Conservation (phyloP, 2,888 invertebrate genomes). For the Drosophila buzzatii region DNA sequence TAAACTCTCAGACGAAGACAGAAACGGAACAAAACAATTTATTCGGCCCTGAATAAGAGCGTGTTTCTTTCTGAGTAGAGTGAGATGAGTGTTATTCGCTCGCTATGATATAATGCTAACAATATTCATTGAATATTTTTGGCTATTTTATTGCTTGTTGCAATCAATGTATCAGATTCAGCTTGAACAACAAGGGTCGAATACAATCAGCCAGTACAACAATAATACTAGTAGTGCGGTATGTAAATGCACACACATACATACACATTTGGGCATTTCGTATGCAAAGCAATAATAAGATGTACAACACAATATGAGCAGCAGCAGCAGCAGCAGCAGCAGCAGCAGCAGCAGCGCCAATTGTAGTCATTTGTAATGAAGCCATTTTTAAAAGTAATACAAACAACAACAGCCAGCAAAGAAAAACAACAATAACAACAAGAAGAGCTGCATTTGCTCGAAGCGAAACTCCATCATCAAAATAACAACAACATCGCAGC, state of each 20-base stretch:
- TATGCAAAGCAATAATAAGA: constrained; percentile 32
- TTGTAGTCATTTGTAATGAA: constrained; percentile 64
- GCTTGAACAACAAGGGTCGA: neutral
- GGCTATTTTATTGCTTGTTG: neutral
- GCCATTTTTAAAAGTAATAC: constrained; percentile 64
- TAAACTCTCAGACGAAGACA: too few relatives aligned
- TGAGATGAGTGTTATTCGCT: too few relatives aligned
- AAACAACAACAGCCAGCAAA: constrained; percentile 6
- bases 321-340: constrained; percentile 21
- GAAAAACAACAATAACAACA: constrained; percentile 6
- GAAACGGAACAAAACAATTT: too few relatives aligned
- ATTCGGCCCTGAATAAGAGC: too few relatives aligned
- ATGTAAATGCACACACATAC: neutral
- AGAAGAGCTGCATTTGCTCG: constrained; percentile 22
- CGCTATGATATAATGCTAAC: neutral
- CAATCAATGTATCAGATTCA: neutral
- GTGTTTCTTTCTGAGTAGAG: too few relatives aligned
- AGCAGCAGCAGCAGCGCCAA: constrained; percentile 29
- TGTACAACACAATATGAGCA: constrained; percentile 19
- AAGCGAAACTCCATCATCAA: constrained; percentile 41
- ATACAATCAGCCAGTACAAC: constrained; percentile 1
- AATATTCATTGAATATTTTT: neutral
- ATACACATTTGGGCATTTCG: neutral
- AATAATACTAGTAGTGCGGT: neutral
- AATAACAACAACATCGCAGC: constrained; percentile 21